Base-by-base conservation (phyloP, 2,113 vertebrate species). In the Nothobranchius kuhntae region DNA sequence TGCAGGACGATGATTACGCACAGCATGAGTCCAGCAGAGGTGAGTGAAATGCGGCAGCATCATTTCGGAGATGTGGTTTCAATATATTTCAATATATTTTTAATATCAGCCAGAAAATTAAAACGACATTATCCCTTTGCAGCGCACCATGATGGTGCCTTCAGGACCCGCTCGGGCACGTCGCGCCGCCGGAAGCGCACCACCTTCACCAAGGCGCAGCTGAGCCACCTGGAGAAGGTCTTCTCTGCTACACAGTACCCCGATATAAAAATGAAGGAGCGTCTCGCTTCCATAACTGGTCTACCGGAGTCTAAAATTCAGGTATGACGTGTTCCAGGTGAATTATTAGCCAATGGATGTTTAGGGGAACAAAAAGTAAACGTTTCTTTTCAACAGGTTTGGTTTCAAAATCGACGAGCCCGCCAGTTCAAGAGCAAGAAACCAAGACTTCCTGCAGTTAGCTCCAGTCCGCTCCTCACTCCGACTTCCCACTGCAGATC, bases 331-430 rank as follows among this genome's bases (percentile, higher is more conserved):
- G 59, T 7, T 6, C 7, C 42, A 9, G 3, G 0, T 65, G 44
- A 35, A 11, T 30, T 11, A 45, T 45, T 7, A 11, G 26, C 12
- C 11, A 12, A 21, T 2, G 10, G n/a, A 9, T 6, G 21, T 30
- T 53, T 30, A 30, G 30, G 1, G 30, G 30, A 3, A 30, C 24
- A 26, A 26, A 51, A 50, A 51, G 3, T 17, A 21, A 21, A 51
- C 4, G 0, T n/a, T 55, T 53, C 4, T 40, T 38, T n/a, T 64
- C 54, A 9, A 58, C 87, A 96, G 95, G 94, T 96, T 9, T 97
- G 95, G 95, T 96, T 96, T 85, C 95, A 96, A 85, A 97, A 96
- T 61, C 86, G 92, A 3, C 88, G 93, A 0, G 94, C 94, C 3
- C 92, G 95, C 24, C 92, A 89, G 83, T 94, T 93, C 77, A 95